A percentile compares a stretch with the other conserved stretches of the same genome.
These are phyloP conservation scores for Cinara cedri DNA, from an alignment of 2,888 invertebrate species.

Conservation along the genomic window DNA sequence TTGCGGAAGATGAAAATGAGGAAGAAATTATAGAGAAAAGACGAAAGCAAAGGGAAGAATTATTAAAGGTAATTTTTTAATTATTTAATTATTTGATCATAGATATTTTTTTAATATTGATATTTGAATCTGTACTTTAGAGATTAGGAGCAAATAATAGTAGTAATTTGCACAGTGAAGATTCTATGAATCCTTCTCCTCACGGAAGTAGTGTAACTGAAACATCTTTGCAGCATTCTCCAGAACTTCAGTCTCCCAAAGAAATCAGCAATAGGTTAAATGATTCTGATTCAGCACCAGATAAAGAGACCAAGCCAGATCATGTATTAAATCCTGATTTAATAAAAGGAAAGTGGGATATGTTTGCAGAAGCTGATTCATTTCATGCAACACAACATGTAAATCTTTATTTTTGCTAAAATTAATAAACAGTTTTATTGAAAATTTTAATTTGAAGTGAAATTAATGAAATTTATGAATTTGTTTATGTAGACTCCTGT, in stretches of 20 bases:
- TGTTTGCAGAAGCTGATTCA: conserved; percentile 91
- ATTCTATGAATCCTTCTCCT: conserved; percentile 52
- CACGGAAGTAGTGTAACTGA: conserved; percentile 53
- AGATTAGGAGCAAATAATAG: conserved; percentile 51
- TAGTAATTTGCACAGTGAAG: conserved; percentile 55
- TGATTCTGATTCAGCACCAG: conserved; percentile 40
- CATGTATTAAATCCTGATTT: conserved; percentile 59
- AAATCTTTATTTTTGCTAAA: conserved; percentile 62
- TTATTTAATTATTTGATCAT: background rate
- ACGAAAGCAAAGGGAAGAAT: conserved; percentile 84
- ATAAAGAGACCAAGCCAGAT: conserved; percentile 55
- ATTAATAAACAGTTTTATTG: conserved; percentile 56
- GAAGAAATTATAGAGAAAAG: conserved; percentile 89
- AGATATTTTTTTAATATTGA: background rate
- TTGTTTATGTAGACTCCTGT: conserved; percentile 66
- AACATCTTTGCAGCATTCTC: conserved; percentile 42
- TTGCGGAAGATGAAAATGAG: conserved; percentile 88
- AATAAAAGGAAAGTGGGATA: conserved; percentile 72
- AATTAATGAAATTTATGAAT: background rate
- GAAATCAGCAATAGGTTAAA: conserved; percentile 21
- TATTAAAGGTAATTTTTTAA: conserved; percentile 72
- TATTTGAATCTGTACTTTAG: conserved; percentile 9
- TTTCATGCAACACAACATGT: conserved; percentile 77
- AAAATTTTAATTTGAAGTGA: background rate
- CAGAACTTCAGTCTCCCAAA: conserved; percentile 45